Percentiles rank a stretch among this genome's conserved stretches.
Conservation (phyloP, 2,888 invertebrate species). For the Gymnosoma rotundatum region DNA sequence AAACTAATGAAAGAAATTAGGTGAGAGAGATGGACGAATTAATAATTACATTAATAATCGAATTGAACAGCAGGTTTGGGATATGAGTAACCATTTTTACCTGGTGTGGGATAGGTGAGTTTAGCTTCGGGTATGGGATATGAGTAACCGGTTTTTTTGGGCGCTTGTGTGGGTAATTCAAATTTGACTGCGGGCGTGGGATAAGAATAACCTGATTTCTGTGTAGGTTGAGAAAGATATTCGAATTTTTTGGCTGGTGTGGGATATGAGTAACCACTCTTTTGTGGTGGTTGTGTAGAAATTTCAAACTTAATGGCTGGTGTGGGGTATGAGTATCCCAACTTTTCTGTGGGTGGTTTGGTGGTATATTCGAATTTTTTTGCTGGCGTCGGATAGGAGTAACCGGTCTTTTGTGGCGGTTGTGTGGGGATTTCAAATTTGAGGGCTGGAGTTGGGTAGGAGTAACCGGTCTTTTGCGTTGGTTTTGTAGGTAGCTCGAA, state of each 20-base stretch:
- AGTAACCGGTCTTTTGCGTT: slow-evolving; percentile 66
- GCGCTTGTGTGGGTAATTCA: slow-evolving; percentile 62
- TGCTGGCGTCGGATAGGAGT: slow-evolving; percentile 12
- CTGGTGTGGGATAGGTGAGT: slow-evolving; percentile 45
- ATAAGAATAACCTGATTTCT: slow-evolving; percentile 71
- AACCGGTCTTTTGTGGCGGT: not conserved
- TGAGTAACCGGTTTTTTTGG: slow-evolving; percentile 67
- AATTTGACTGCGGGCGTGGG: slow-evolving; percentile 73
- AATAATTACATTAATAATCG: slow-evolving; percentile 72
- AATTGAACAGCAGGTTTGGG: slow-evolving; percentile 76
- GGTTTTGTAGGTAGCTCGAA: slow-evolving; percentile 70
- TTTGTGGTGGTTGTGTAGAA: slow-evolving; percentile 65
- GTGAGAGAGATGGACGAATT: not conserved
- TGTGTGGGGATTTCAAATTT: slow-evolving; percentile 70
- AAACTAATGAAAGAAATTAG: slow-evolving; percentile 37
- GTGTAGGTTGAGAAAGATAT: slow-evolving; percentile 33
- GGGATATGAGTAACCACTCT: slow-evolving; percentile 75
- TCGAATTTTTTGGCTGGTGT: slow-evolving; percentile 68
- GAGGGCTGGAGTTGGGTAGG: slow-evolving; percentile 72
- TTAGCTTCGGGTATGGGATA: slow-evolving; percentile 45
- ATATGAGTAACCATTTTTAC: slow-evolving; percentile 73
- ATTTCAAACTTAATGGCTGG: slow-evolving; percentile 72
- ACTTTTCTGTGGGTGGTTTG: slow-evolving; percentile 32
- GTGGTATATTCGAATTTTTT: slow-evolving; percentile 52
- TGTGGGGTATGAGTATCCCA: not conserved